Evolutionary conservation across 1,140 invertebrate species (phyloP), one percentile per base, ranked within the genome.

Genomic region (Macrotrachela quadricornifera): DNA sequence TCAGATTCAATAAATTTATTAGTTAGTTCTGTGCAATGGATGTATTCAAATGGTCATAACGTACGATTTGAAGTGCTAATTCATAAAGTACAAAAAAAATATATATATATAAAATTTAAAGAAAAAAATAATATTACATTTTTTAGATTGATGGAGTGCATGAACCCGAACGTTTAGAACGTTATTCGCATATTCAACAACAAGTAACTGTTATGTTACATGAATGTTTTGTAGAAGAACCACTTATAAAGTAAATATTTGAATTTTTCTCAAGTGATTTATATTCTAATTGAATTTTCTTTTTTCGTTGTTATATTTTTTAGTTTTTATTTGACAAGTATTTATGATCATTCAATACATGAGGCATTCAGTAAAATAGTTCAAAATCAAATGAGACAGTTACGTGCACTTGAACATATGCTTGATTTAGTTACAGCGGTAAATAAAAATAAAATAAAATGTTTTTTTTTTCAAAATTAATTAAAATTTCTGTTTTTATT

Each of bases 361-460:
- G 94, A 99, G 75, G 92, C 92, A 14, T 97, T 97, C 70, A 94
- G 87, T 60, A 97, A 96, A 80, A 91, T 97, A 59, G 90, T 97
- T 47, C 94, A 99, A 67, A 96, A 97, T 69, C 72, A 99, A 54
- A 96, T 97, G 64, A 88, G 87, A 45, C 88, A 96, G 66, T 73
- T 97, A 57, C 85, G 90, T 47, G 88, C 86, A 12, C 73, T 99
- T 62, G 92, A 97, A 75, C 92, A 95, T 73, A 76, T 97, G 53
- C 73, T 99, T 30, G 21, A 30, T 30, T 30, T 30, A 30, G 21
- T 30, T 30, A 30, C 21, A 30, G 21, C 21, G 21, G 21, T 30
- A 30, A 30, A 30, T 30, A 30, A 30, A 2, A 30, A 30, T 4
- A 30, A 30, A 8, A 30, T 4, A 4, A 30, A 2, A 30, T 30